Percentiles rank a stretch among this genome's conserved stretches.
These are phyloP conservation scores for Maniola jurtina DNA, from an alignment of 1,140 invertebrate genomes.

Conservation along the genomic window DNA sequence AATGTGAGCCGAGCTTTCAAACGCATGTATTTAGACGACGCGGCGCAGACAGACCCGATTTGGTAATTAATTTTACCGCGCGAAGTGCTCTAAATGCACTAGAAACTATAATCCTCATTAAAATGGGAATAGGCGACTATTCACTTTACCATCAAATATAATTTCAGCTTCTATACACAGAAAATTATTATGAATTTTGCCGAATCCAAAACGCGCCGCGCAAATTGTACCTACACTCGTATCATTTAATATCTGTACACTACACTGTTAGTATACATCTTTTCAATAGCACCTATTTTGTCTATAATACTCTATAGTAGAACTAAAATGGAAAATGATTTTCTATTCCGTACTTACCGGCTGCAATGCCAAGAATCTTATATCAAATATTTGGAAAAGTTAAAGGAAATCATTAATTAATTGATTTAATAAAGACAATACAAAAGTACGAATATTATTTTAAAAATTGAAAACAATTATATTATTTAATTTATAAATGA, in stretches of 20 bases:
- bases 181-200: conserved; percentile 66
- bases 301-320: conserved; percentile 17
- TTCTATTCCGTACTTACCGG: neutral
- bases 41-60: conserved; percentile 65
- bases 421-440: neutral
- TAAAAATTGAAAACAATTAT: conserved; percentile 28
- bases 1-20: conserved; percentile 52
- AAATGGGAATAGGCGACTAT: conserved; percentile 75
- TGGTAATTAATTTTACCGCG: conserved; percentile 77
- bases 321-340: neutral
- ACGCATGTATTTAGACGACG: conserved; percentile 49
- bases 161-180: conserved; percentile 70
- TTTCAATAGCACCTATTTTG: conserved; percentile 42
- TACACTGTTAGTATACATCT: conserved; percentile 26
- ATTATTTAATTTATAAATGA: conserved; percentile 48
- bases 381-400: neutral
- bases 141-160: conserved; percentile 74
- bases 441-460: neutral
- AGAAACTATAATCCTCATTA: conserved; percentile 77
- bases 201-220: conserved; percentile 44
- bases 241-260: conserved; percentile 37
- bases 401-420: no score
- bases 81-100: conserved; percentile 75
- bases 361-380: neutral
- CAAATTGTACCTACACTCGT: conserved; percentile 27